Base-by-base conservation (phyloP, 2,888 invertebrate species). In the Pterobdella sp. region DNA sequence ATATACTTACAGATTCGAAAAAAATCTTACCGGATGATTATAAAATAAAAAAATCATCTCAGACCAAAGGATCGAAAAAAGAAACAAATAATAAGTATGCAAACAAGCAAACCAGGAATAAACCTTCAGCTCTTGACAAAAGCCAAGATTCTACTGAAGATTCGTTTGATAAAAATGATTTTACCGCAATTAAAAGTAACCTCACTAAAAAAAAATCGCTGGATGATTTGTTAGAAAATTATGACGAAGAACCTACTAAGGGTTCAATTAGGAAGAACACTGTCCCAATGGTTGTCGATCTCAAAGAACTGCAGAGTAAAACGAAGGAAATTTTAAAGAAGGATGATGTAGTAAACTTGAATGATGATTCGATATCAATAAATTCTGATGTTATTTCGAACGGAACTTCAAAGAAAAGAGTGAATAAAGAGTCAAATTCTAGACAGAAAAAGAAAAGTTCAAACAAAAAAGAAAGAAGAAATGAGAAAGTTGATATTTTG, bases 11-110 rank as follows among this genome's bases (percentile, higher is more conserved):
- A 31, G 22, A 31, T 7, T 32, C 32, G n/a, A 34, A 29, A 35
- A 71, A 60, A 34, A 71, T 71, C 22, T 32, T 71, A 4, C 71
- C 71, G 32, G 71, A 71, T 4, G 31, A 63, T 32, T 71, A 71
- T 31, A 32, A 68, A 64, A 73, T 68, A 18, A 74, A 73, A 34
- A 70, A 70, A 35, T 60, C 68, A 29, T 26, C 35, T 18, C 22
- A 68, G 1, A 42, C 69, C 32, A 35, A 63, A 31, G 52, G 35
- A 26, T 42, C 42, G n/a, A 42, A 42, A 31, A 67, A 74, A 29
- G 42, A 72, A 42, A 68, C 34, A n/a, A 18, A 29, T 10, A n/a
- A 60, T 63, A 32, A 34, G 18, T 35, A n/a, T n/a, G 34, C 26
- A 31, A 35, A 69, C 35, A 32, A 37, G 26, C 31, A 69, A 37